Evolutionary conservation across 2,888 invertebrate genomes (phyloP).

Genomic region (Leptinotarsa peninsularis): DNA sequence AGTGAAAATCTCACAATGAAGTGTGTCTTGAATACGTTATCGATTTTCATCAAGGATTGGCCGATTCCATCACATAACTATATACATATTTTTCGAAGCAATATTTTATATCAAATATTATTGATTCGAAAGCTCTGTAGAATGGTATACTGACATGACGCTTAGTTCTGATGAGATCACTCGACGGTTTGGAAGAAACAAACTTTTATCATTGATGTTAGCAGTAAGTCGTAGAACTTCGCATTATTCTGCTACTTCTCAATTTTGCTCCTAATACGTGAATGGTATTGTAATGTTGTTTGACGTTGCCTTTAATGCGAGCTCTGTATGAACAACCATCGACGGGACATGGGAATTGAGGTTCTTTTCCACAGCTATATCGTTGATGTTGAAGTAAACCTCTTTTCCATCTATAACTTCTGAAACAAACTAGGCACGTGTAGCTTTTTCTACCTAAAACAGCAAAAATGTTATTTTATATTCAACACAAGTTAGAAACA

Average conservation of each 20-base stretch:
- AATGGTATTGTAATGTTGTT: constrained; percentile 36
- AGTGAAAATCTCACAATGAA: no score
- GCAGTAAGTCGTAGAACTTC: not conserved
- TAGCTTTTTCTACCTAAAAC: constrained; percentile 27
- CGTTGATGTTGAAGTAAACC: constrained; percentile 42
- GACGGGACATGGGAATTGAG: constrained; percentile 51
- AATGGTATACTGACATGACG: no score
- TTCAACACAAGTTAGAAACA: not conserved
- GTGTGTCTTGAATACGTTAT: no score
- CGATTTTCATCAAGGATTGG: no score
- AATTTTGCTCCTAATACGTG: constrained; percentile 23
- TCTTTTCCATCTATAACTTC: constrained; percentile 44
- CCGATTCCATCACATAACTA: no score
- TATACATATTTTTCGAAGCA: no score
- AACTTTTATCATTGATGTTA: not conserved
- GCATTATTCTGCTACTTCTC: not conserved
- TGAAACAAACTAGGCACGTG: constrained; percentile 39
- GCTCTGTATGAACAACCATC: constrained; percentile 48
- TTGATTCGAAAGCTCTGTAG: no score
- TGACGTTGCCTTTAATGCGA: constrained; percentile 46
- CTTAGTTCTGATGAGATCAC: no score
- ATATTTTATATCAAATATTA: no score
- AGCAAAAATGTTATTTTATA: not conserved
- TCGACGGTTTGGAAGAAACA: no score
- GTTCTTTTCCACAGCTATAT: constrained; percentile 42